These are phyloP conservation scores for Rhagologus leucostigma DNA, from an alignment of 2,113 vertebrate species.

Conservation along the genomic window DNA sequence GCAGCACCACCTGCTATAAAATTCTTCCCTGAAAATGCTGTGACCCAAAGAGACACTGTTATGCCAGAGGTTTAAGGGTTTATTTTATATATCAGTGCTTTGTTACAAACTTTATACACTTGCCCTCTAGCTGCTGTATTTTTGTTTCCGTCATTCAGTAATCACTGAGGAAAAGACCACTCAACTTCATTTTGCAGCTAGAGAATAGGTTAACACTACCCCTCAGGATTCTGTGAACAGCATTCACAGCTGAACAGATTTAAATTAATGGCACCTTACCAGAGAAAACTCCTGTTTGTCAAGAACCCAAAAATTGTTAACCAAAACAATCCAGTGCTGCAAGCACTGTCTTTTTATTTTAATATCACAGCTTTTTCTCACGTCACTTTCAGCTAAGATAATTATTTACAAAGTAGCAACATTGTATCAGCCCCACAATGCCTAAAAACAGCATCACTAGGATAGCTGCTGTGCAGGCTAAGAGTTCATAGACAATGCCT, in stretches of 20 bases:
- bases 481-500: not conserved
- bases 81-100: constrained; percentile 20
- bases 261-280: not conserved
- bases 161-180: not conserved
- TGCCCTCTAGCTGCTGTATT: constrained; percentile 6
- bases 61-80: constrained; percentile 3
- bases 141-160: constrained; percentile 25
- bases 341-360: not conserved
- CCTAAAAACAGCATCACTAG: not conserved
- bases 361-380: not conserved
- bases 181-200: not conserved
- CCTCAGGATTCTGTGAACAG: not conserved
- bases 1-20: constrained; percentile 42
- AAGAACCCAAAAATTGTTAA: not conserved
- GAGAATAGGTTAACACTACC: not conserved
- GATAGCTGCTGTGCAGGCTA: not conserved
- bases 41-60: constrained; percentile 22
- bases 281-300: not conserved
- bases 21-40: not conserved
- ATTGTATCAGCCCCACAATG: not conserved
- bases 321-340: not conserved
- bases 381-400: not conserved
- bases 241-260: not conserved
- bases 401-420: not conserved
- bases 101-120: constrained; percentile 19